Conservation (phyloP, 2,797 vertebrate species). For the Natrix natrix region DNA sequence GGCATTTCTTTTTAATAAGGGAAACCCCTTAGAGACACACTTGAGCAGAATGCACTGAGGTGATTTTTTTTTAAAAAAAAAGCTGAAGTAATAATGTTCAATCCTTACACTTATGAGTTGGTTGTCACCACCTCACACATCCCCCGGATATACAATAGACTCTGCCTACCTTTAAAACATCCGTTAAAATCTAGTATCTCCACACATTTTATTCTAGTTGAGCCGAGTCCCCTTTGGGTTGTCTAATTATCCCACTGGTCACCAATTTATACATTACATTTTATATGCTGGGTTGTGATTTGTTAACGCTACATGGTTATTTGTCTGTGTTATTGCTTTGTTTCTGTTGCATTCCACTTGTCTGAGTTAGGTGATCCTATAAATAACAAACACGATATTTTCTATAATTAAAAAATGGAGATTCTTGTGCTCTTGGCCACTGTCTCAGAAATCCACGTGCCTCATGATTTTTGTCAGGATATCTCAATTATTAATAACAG, state of each 20-base stretch:
- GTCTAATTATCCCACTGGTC: background rate
- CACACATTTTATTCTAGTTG: background rate
- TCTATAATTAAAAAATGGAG: background rate
- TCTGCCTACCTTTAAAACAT: background rate
- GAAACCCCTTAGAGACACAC: conserved; percentile 58
- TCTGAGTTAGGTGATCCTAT: background rate
- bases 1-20: conserved; percentile 43
- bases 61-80: background rate
- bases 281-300: background rate
- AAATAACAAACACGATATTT: background rate
- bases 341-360: background rate
- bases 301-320: background rate
- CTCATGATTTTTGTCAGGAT: background rate
- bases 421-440: background rate
- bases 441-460: background rate
- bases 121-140: background rate
- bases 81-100: conserved; percentile 39
- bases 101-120: background rate
- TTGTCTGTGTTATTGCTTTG: background rate
- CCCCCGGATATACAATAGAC: background rate
- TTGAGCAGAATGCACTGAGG: conserved; percentile 42
- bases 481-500: background rate
- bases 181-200: background rate
- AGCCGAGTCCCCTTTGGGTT: background rate
- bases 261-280: background rate